Percentiles rank a stretch among this genome's conserved stretches.
phyloP scores from a whole-genome alignment of 53 echinoderm and acorn worm species.

The Luidia sarsii region DNA sequence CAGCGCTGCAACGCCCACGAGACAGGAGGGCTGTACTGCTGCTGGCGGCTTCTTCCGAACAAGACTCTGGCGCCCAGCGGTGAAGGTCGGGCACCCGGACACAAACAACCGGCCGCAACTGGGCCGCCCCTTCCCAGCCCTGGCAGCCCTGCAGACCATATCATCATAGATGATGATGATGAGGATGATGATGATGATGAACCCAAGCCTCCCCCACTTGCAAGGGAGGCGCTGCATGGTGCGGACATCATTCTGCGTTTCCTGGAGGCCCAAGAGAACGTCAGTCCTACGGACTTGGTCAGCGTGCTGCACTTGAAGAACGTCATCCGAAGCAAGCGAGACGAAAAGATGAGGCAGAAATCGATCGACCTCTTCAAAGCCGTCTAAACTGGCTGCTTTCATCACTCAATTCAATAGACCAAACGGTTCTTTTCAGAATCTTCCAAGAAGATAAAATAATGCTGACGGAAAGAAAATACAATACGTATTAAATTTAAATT shows the following conservation, averaged over 20 bases:
- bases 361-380: neutral
- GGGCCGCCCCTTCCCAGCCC: too few species aligned
- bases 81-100: constrained; percentile 1
- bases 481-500: too few species aligned
- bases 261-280: neutral
- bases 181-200: too few species aligned
- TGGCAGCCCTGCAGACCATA: neutral
- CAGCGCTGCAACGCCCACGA: constrained; percentile 6
- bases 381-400: neutral
- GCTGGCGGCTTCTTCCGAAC: constrained; percentile 33
- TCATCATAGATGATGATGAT: neutral
- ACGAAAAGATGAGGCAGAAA: neutral
- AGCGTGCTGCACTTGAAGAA: neutral
- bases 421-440: constrained; percentile 3
- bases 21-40: too few species aligned
- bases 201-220: neutral
- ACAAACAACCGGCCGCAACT: too few species aligned
- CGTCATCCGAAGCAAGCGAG: neutral
- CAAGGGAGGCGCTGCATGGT: neutral
- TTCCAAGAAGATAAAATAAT: too few species aligned
- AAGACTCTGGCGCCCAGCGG: neutral
- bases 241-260: neutral
- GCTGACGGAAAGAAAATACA: too few species aligned
- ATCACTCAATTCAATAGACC: neutral
- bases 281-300: neutral